Evolutionary conservation across 2,113 vertebrate genomes (phyloP).

Genomic region (Leucopsar rothschildi): DNA sequence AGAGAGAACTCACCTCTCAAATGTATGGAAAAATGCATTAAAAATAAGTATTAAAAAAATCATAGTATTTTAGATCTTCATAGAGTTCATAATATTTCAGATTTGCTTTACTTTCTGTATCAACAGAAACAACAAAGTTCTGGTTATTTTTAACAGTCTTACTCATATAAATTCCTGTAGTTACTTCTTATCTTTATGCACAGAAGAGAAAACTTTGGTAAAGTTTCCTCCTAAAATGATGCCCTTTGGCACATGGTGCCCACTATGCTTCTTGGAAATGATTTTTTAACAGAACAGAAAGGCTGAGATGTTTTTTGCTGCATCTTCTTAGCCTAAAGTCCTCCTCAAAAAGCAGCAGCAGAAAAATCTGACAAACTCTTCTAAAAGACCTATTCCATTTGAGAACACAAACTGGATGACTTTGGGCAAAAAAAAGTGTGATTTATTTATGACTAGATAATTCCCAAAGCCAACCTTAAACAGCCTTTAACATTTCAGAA

Average conservation of each 20-base stretch:
- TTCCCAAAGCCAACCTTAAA: neutral
- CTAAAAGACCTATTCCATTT: neutral
- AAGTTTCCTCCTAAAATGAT: neutral
- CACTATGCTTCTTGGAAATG: neutral
- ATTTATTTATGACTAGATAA: neutral
- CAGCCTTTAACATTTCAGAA: neutral
- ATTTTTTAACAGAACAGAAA: neutral
- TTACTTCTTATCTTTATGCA: neutral
- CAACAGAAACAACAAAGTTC: neutral
- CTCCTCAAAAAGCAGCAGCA: neutral
- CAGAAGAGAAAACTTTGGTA: neutral
- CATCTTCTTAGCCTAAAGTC: neutral
- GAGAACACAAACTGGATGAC: neutral
- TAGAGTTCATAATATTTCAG: neutral
- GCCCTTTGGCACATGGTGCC: neutral
- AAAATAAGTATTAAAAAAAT: neutral
- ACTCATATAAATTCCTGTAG: neutral
- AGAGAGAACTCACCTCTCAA: neutral
- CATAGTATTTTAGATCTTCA: too few relatives aligned
- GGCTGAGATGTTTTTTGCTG: neutral
- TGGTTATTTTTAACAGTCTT: neutral
- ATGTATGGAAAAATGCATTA: neutral
- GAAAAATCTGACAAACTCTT: neutral
- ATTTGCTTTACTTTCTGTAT: neutral
- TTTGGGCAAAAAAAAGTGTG: neutral